phyloP scores from a whole-genome alignment of 2,797 vertebrate species.

The Malurus splendens region DNA sequence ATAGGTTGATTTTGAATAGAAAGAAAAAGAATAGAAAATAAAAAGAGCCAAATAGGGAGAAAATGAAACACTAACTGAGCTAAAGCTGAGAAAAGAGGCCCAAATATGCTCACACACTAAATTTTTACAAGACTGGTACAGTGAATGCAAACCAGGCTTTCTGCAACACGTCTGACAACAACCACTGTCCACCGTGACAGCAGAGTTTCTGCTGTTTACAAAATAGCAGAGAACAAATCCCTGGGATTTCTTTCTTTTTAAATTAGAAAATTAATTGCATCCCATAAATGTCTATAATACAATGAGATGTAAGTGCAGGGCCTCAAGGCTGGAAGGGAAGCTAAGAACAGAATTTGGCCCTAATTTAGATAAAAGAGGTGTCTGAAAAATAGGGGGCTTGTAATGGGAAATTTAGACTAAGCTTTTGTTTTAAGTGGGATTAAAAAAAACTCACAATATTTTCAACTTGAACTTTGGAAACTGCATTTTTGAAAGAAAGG shows the following conservation, averaged over 20 bases:
- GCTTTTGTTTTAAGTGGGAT: background rate
- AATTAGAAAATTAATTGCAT: background rate
- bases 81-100: background rate
- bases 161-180: background rate
- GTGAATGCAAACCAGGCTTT: background rate
- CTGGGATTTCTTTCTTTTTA: background rate
- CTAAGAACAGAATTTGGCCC: background rate
- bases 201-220: background rate
- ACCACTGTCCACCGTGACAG: background rate
- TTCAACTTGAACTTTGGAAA: background rate
- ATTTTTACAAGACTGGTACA: background rate
- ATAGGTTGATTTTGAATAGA: background rate
- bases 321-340: background rate
- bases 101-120: accelerated
- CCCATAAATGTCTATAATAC: background rate
- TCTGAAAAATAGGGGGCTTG: background rate
- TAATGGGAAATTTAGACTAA: background rate
- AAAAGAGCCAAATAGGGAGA: background rate
- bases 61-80: background rate
- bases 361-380: background rate
- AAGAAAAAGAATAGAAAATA: background rate
- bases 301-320: background rate
- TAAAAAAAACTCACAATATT: background rate
- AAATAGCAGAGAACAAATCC: background rate
- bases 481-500: background rate